These are phyloP conservation scores for Acipenser ruthenus DNA, from an alignment of 2,797 vertebrate genomes.

Conservation along the genomic window DNA sequence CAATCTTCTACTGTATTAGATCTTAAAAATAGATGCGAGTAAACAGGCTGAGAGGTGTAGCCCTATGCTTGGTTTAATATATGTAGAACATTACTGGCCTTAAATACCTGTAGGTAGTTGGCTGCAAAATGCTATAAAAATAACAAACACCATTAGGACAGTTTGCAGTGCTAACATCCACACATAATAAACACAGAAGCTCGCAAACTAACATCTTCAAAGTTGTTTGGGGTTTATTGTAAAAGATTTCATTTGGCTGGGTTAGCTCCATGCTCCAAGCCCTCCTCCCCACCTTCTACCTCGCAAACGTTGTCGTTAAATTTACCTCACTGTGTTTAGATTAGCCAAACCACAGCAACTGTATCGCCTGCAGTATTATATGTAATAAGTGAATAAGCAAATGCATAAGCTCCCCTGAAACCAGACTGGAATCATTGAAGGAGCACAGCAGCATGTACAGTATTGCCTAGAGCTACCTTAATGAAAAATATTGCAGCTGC, in stretches of 20 bases:
- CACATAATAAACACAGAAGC: not conserved
- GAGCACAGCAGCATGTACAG: conserved; percentile 26
- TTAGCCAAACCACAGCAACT: too few species aligned
- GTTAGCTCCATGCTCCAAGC: conserved; percentile 8
- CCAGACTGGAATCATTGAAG: conserved; percentile 25
- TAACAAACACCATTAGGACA: too few species aligned
- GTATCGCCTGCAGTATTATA: not conserved
- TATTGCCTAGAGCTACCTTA: conserved; percentile 38
- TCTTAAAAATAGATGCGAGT: too few species aligned
- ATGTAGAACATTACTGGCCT: too few species aligned
- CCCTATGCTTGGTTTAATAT: too few species aligned
- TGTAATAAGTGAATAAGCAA: conserved; percentile 5
- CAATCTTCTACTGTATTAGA: too few species aligned
- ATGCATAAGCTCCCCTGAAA: conserved; percentile 7
- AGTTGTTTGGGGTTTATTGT: not conserved
- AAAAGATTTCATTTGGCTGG: conserved; percentile 18
- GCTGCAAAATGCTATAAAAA: too few species aligned
- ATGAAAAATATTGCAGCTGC: conserved; percentile 29
- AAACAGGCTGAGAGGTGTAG: too few species aligned
- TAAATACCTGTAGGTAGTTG: too few species aligned
- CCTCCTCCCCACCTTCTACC: not conserved
- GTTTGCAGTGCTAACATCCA: not conserved
- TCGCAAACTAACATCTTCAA: too few species aligned
- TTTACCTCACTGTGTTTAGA: too few species aligned
- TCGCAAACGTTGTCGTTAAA: too few species aligned